A percentile compares a stretch with the other conserved stretches of the same genome.
Conservation (phyloP, 1,140 invertebrate species). For the Oryctes rhinoceros region DNA sequence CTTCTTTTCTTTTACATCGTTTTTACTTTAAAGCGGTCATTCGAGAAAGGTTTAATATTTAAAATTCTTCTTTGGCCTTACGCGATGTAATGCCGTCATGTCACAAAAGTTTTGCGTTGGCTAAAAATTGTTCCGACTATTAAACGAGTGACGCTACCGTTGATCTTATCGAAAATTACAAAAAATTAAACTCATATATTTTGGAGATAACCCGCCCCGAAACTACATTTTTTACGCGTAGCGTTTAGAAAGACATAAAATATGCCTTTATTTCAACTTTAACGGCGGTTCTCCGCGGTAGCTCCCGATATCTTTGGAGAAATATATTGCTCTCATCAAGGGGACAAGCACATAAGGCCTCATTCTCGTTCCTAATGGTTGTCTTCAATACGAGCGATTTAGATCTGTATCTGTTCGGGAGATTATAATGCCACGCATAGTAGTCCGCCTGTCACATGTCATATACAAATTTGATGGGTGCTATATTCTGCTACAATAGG, state of each 20-base stretch:
- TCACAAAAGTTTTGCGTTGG: no score
- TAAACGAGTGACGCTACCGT: no score
- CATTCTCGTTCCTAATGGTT: constrained; percentile 4
- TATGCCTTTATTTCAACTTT: background rate
- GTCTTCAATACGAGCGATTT: constrained; percentile 5
- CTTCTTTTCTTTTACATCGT: background rate
- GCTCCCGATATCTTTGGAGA: background rate
- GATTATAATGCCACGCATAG: constrained; percentile 12
- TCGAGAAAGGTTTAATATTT: background rate
- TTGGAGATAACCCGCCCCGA: no score
- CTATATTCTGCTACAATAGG: background rate
- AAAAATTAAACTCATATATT: no score
- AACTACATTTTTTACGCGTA: no score
- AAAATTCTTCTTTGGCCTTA: no score
- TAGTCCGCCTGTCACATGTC: background rate
- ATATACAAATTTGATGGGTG: constrained; percentile 15
- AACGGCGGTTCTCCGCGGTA: background rate
- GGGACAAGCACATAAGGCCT: background rate
- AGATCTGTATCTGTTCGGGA: background rate
- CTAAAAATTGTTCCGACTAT: no score
- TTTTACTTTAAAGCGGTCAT: background rate
- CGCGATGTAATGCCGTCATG: no score
- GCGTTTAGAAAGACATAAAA: no score
- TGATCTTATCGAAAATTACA: no score
- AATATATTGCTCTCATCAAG: constrained; percentile 10